Evolutionary conservation across 2,797 vertebrate species (phyloP).

Genomic region (Ciconia nigra): DNA sequence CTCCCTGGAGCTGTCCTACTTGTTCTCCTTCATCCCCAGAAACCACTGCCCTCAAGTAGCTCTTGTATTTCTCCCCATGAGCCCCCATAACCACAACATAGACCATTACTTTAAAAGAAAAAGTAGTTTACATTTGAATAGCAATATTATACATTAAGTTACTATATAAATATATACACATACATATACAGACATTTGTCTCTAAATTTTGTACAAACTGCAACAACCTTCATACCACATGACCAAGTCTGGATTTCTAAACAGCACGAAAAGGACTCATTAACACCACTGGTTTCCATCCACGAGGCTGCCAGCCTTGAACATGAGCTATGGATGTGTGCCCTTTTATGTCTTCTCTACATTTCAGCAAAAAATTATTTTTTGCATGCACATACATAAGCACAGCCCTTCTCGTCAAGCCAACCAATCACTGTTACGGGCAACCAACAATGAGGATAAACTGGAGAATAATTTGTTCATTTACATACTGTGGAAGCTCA

Average conservation of each 20-base stretch:
- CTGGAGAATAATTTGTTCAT: background rate
- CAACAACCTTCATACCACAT: conserved; percentile 43
- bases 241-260: conserved; percentile 8
- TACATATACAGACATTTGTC: background rate
- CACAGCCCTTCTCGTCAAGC: background rate
- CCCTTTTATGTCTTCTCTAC: background rate
- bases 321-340: background rate
- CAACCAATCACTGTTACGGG: background rate
- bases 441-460: background rate
- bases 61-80: background rate
- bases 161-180: conserved; percentile 1
- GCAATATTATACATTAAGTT: conserved; percentile 55
- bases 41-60: background rate
- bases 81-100: background rate
- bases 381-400: background rate
- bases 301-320: background rate
- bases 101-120: conserved; percentile 42
- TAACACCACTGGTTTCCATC: background rate
- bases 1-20: background rate
- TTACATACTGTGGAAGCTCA: background rate
- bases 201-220: conserved; percentile 36
- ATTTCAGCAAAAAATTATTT: background rate
- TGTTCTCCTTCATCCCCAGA: background rate
- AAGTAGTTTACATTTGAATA: conserved; percentile 60
- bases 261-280: conserved; percentile 3